A percentile compares a stretch with the other conserved stretches of the same genome.
Evolutionary conservation across 2,113 vertebrate genomes (phyloP).

Genomic region (human (Homo sapiens)): GRCh38 chrY:5511001-5511500

Average conservation of each 20-base stretch:
- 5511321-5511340: constrained; percentile 30
- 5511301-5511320: constrained; percentile 25
- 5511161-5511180: constrained; percentile 50
- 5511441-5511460: constrained; percentile 26
- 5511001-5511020: not conserved
- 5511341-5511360: not conserved
- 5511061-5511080: constrained; percentile 7
- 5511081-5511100: constrained; percentile 67
- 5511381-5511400: constrained; percentile 8
- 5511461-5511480: constrained; percentile 6
- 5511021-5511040: constrained; percentile 42
- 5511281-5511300: not conserved
- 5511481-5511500: constrained; percentile 35
- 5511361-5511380: not conserved
- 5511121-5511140: constrained; percentile 65
- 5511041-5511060: constrained; percentile 5
- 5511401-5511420: not conserved
- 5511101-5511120: constrained; percentile 53
- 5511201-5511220: not conserved
- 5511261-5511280: constrained; percentile 54
- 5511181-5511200: constrained; percentile 49
- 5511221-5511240: not conserved
- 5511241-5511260: not conserved
- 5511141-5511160: constrained; percentile 54
- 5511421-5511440: constrained; percentile 40